Evolutionary conservation across 1,140 invertebrate species (phyloP).

Genomic region (Drosophila busckii): DNA sequence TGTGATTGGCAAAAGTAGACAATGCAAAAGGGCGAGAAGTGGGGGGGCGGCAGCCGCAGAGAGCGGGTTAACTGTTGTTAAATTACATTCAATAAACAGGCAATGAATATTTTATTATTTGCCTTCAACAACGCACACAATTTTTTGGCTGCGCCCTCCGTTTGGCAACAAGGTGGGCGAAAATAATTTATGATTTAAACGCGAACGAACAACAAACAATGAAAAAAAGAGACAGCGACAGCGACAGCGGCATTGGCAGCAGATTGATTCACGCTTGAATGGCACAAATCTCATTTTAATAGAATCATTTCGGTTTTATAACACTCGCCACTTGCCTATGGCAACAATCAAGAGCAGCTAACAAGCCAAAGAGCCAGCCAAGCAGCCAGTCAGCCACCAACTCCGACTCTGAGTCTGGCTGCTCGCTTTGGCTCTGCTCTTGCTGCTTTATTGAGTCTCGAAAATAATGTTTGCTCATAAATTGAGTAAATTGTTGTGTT

Average conservation of each 20-base stretch:
- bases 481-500: slow-evolving; percentile 67
- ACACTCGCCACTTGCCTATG: slow-evolving; percentile 17
- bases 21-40: no score
- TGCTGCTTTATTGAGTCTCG: slow-evolving; percentile 53
- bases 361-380: not conserved
- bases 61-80: slow-evolving; percentile 72
- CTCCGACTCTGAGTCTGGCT: not conserved
- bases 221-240: slow-evolving; percentile 26
- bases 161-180: slow-evolving; percentile 41
- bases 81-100: slow-evolving; percentile 76
- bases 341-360: not conserved
- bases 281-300: slow-evolving; percentile 72
- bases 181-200: slow-evolving; percentile 62
- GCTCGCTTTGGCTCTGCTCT: not conserved
- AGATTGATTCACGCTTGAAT: slow-evolving; percentile 74
- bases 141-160: no score
- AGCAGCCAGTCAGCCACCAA: not conserved
- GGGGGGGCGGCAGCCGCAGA: not conserved
- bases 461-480: slow-evolving; percentile 68
- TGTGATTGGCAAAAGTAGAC: no score
- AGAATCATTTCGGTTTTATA: slow-evolving; percentile 71
- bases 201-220: slow-evolving; percentile 19
- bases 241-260: no score
- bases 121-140: slow-evolving; percentile 53
- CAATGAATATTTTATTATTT: slow-evolving; percentile 76